Evolutionary conservation across 2,113 vertebrate species (phyloP), one percentile per base, ranked within the genome.

Genomic region (Trinectes maculatus): DNA sequence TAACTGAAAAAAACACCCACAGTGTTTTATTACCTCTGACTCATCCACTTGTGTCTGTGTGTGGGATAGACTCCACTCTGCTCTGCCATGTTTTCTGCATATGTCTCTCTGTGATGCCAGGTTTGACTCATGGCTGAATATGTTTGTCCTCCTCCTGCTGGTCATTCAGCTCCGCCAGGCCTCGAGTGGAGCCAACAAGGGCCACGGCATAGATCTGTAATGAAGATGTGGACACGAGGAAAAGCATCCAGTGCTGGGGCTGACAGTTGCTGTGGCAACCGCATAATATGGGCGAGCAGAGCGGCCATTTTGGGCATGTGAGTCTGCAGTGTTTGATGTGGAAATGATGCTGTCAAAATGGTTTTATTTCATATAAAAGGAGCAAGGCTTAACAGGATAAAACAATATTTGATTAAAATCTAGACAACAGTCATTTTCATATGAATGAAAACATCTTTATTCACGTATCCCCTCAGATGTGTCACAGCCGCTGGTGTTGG

Each of bases 251-350:
- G 21, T 0, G 4, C 64, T 58, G 44, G 55, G 59, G 59, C 51
- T 59, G 65, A 71, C 53, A 42, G 84, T 83, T 79, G 58, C 73
- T 7, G 16, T 71, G 54, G 81, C 61, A 88, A 87, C 85, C 46
- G 28, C 28, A 49, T 47, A 66, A 74, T 52, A 69, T 15, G 28
- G 18, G 19, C 68, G 37, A 21, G 28, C 21, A 72, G 54, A n/a
- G 22, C 57, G 0, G 81, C 75, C 79, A 89, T 88, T 84, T 86
- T 86, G 74, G 39, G 58, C 56, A 24, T 66, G 73, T 26, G 72
- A 68, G 26, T 67, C 59, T 69, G 73, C 40, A 56, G 43, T 10
- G 28, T 53, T 31, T 71, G 48, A 65, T 33, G 36, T 21, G n/a
- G 13, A 6, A 54, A 62, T 51, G 47, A 49, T 48, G 58, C 5